A percentile compares a stretch with the other conserved stretches of the same genome.
These are phyloP conservation scores for Metacarcinus magister DNA, from an alignment of 2,888 invertebrate species.

Conservation along the genomic window DNA sequence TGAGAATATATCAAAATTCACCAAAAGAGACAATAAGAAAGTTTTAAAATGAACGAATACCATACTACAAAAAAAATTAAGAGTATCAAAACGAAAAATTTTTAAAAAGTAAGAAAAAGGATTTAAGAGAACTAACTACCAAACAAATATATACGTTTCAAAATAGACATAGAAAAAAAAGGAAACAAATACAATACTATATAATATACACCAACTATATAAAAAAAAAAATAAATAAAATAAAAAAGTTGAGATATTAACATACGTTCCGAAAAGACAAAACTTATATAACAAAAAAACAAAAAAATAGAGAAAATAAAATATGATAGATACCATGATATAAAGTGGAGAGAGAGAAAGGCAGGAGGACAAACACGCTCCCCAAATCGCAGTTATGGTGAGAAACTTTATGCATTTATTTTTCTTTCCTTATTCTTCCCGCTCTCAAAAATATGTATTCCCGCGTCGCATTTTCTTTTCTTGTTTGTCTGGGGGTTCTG, in stretches of 20 bases:
- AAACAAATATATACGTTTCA: too few relatives aligned
- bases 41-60: too few relatives aligned
- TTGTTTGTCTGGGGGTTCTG: not conserved
- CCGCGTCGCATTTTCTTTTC: not conserved
- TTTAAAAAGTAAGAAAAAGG: too few relatives aligned
- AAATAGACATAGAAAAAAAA: not conserved
- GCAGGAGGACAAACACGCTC: not conserved
- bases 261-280: not conserved
- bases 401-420: slow-evolving; percentile 15
- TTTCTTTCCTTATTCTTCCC: not conserved
- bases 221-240: not conserved
- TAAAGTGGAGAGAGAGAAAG: not conserved
- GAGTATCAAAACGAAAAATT: too few relatives aligned
- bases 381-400: not conserved
- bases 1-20: not conserved
- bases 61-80: not conserved
- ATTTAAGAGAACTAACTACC: too few relatives aligned
- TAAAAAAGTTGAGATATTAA: not conserved
- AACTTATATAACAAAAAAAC: not conserved
- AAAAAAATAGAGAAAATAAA: not conserved
- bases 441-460: not conserved
- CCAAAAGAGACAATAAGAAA: not conserved
- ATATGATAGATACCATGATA: not conserved
- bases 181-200: not conserved
- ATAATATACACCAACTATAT: not conserved